Conservation (phyloP, 2,797 vertebrate species). For the Monodelphis domestica region DNA sequence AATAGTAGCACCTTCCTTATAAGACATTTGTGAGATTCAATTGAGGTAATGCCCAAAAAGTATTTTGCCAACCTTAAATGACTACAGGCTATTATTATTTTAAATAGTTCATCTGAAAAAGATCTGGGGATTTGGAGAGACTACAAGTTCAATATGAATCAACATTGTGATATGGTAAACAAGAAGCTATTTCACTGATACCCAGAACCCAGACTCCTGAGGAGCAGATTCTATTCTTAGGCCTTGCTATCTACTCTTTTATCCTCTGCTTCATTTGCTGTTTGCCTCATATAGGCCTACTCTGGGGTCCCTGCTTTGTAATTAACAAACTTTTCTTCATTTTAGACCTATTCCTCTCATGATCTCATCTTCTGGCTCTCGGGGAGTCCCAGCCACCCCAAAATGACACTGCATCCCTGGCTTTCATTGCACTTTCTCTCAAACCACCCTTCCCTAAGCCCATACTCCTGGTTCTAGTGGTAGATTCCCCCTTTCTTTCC, state of each 20-base stretch:
- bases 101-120: not conserved
- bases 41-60: not conserved
- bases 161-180: not conserved
- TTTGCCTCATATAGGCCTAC: not conserved
- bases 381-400: not conserved
- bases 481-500: not conserved
- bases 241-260: not conserved
- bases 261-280: not conserved
- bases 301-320: not conserved
- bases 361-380: not conserved
- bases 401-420: not conserved
- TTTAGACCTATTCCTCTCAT: not conserved
- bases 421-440: not conserved
- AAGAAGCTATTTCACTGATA: not conserved
- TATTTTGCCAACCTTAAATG: not conserved
- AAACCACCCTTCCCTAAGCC: not conserved
- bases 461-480: not conserved
- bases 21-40: not conserved
- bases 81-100: not conserved
- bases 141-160: not conserved
- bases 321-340: not conserved
- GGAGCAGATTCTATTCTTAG: not conserved
- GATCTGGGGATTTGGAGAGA: not conserved
- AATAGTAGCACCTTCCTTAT: not conserved
- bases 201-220: not conserved